Evolutionary conservation across 1,140 invertebrate genomes (phyloP).

Genomic region (Caenorhabditis remanei): DNA sequence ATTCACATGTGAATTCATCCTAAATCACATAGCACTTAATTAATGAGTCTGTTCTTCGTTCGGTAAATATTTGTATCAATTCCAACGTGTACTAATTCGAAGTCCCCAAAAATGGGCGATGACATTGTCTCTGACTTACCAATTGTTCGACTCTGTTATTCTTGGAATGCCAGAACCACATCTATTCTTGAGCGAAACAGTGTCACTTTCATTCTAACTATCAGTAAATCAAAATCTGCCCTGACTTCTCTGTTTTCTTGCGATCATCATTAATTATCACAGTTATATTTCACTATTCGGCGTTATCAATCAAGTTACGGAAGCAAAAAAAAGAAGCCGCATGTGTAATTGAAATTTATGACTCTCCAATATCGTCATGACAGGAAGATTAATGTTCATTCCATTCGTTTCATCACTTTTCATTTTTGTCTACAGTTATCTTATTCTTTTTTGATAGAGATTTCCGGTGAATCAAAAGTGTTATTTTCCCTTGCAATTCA

Average conservation of each 20-base stretch:
- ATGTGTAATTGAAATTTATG: constrained; percentile 51
- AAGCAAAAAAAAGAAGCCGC: constrained; percentile 43
- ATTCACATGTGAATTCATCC: constrained; percentile 33
- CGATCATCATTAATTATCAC: constrained; percentile 20
- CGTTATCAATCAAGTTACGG: constrained; percentile 43
- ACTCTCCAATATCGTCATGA: constrained; percentile 9
- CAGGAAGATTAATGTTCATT: constrained; percentile 42
- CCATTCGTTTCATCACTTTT: not conserved
- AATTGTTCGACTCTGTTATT: not conserved
- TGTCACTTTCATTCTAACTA: constrained; percentile 6
- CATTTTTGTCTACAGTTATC: not conserved
- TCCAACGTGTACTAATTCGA: no score
- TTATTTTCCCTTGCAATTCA: not conserved
- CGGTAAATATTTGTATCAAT: no score
- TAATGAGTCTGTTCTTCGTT: no score
- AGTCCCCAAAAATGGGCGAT: not conserved
- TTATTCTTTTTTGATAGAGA: not conserved
- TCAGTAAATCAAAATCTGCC: constrained; percentile 4
- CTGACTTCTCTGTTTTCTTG: not conserved
- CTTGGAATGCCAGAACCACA: not conserved
- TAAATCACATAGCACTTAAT: not conserved
- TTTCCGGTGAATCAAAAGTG: no score
- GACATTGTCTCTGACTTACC: not conserved
- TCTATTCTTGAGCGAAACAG: not conserved
- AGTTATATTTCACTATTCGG: constrained; percentile 4